Base-by-base conservation (phyloP, 2,113 vertebrate species). In the Spermophilus dauricus region DNA sequence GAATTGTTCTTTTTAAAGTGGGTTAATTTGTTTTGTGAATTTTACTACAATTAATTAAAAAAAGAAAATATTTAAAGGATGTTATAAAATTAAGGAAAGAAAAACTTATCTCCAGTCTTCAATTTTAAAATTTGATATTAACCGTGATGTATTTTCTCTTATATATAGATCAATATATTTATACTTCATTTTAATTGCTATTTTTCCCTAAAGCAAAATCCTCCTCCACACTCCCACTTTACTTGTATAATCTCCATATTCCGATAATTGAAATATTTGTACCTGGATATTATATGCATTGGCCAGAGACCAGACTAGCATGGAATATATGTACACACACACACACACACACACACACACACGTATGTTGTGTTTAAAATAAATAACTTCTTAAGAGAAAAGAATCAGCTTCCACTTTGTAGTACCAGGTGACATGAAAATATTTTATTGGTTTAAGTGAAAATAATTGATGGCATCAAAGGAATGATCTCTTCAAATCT, bases 401-500 rank as follows among this genome's bases (percentile, higher is more conserved):
- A 39, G 32, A 89, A n/a, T 86, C 56, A 58, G 2, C 3, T 48
- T 7, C 53, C 18, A 82, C 32, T 91, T 88, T 58, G 11, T 22
- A 80, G 2, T 26, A 12, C 17, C 63, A n/a, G 1, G 4, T 83
- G 34, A 4, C 17, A 42, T 87, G 58, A 34, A 84, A 94, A 88
- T 7, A 26, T 80, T 70, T 87, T 91, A 91, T 0, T 63, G 69
- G 20, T 76, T 67, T 95, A 6, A 72, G 37, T 82, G 26, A 90
- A 90, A 95, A 69, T 70, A 56, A 86, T 32, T 48, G 14, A 39
- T 90, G 56, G 69, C 4, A 0, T 53, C n/a, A 95, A 69, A 58
- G n/a, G 17, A 48, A 56, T 67, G 28, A 93, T 72, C 34, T 58
- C 85, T 63, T 91, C 45, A 91, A 86, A 75, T 86, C 10, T 80